Percentiles rank a stretch among this genome's conserved stretches.
These are phyloP conservation scores for Theocolax elegans DNA, from an alignment of 1,140 invertebrate species.

Conservation along the genomic window DNA sequence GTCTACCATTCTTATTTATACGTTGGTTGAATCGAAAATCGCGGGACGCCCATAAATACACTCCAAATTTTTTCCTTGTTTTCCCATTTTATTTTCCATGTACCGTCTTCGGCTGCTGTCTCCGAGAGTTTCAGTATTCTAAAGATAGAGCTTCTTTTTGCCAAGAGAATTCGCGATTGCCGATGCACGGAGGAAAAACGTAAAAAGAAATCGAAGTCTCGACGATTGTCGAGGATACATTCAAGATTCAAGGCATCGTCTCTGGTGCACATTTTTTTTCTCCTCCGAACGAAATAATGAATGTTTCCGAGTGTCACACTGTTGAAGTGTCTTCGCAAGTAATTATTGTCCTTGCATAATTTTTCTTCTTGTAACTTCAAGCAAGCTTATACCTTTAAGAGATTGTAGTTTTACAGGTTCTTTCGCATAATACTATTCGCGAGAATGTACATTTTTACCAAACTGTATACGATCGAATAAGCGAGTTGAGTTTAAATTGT, in stretches of 20 bases:
- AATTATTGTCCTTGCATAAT: no score
- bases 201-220: background rate
- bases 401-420: no score
- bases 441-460: no score
- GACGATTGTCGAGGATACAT: background rate
- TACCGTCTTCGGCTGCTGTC: background rate
- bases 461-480: no score
- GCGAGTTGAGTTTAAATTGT: no score
- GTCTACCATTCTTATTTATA: constrained; percentile 17
- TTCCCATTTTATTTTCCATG: constrained; percentile 16
- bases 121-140: constrained; percentile 18
- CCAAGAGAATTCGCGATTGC: background rate
- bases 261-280: background rate
- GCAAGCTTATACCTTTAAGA: no score
- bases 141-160: constrained; percentile 27
- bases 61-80: constrained; percentile 12
- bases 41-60: constrained; percentile 1
- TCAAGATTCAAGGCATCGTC: constrained; percentile 7
- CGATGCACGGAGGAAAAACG: background rate
- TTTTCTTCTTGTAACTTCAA: no score
- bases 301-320: constrained; percentile 16
- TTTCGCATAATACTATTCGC: no score
- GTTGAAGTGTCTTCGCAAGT: no score
- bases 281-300: background rate
- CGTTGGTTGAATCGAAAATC: constrained; percentile 25